Evolutionary conservation across 1,140 invertebrate species (phyloP).

Genomic region (Pantala flavescens): DNA sequence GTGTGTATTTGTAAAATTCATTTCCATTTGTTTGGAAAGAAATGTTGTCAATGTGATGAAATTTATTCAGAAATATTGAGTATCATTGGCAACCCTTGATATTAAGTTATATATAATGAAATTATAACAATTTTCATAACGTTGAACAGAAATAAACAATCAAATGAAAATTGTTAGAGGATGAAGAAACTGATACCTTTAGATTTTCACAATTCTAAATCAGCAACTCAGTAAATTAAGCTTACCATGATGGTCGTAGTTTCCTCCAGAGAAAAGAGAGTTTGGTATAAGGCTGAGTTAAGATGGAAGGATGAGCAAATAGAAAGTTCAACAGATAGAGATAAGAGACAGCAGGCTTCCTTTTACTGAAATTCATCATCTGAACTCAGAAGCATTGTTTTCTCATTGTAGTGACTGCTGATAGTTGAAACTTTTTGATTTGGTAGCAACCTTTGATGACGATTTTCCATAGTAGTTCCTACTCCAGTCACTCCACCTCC

Average conservation of each 20-base stretch:
- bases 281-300: background rate
- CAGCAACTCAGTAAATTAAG: background rate
- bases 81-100: no score
- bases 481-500: background rate
- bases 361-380: conserved; percentile 88
- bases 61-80: no score
- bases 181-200: no score
- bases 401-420: conserved; percentile 82
- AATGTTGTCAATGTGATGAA: no score
- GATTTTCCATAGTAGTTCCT: background rate
- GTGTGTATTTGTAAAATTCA: no score
- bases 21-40: no score
- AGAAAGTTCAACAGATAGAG: background rate
- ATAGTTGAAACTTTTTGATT: conserved; percentile 64
- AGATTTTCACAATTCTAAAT: no score
- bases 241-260: background rate
- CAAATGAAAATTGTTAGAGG: no score
- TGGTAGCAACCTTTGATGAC: conserved; percentile 39
- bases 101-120: no score
- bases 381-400: conserved; percentile 89
- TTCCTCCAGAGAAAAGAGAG: background rate
- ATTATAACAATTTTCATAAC: no score
- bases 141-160: no score
- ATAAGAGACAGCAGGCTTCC: background rate
- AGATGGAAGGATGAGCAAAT: conserved; percentile 1